These are phyloP conservation scores for Pluvianellus socialis DNA, from an alignment of 2,113 vertebrate genomes.

Conservation along the genomic window DNA sequence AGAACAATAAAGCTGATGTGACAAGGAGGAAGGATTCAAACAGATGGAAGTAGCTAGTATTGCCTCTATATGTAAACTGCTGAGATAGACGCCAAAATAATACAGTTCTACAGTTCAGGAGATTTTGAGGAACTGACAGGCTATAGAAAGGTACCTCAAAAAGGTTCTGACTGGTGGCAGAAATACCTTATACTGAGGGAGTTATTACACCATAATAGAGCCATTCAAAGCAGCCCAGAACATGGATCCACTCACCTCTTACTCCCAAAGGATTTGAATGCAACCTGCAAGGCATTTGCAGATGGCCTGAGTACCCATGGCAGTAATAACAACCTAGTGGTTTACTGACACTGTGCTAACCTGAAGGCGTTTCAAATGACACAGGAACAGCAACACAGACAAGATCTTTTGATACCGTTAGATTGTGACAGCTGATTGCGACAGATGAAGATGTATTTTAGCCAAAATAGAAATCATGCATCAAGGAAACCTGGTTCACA, in stretches of 20 bases:
- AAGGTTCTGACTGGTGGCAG: neutral
- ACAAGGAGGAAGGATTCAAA: neutral
- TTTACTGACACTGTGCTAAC: neutral
- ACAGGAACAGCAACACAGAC: neutral
- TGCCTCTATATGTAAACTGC: neutral
- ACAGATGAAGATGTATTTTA: neutral
- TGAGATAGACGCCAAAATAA: neutral
- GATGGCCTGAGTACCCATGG: neutral
- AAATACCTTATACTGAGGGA: neutral
- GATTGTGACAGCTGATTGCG: neutral
- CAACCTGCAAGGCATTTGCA: neutral
- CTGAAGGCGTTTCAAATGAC: neutral
- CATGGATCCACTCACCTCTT: neutral
- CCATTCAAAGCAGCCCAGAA: neutral
- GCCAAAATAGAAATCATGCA: neutral
- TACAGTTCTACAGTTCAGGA: neutral
- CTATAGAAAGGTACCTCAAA: neutral
- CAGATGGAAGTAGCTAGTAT: neutral
- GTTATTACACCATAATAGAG: neutral
- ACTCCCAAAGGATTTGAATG: neutral
- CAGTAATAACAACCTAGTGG: neutral
- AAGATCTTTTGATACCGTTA: neutral
- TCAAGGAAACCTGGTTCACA: neutral
- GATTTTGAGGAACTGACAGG: neutral
- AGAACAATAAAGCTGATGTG: neutral